Percentiles rank a stretch among this genome's conserved stretches.
These are phyloP conservation scores for Procambarus clarkii DNA, from an alignment of 1,140 invertebrate genomes.

Conservation along the genomic window DNA sequence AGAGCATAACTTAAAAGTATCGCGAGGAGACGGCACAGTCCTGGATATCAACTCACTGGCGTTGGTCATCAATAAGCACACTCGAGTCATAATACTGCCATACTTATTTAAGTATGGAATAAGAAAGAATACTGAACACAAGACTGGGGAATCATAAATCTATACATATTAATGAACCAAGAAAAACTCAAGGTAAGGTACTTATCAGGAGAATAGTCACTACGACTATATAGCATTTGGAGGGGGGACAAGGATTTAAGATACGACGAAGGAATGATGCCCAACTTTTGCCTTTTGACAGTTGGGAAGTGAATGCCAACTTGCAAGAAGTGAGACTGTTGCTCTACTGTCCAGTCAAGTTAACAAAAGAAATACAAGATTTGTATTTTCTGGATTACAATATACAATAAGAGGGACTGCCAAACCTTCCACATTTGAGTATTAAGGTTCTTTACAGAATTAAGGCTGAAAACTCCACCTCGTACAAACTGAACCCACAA, in stretches of 20 bases:
- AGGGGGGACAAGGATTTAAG: too few relatives aligned
- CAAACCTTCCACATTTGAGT: constrained; percentile 14
- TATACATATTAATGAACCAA: not conserved
- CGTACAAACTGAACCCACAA: not conserved
- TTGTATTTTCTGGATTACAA: not conserved
- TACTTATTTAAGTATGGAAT: constrained; percentile 19
- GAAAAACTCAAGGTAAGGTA: not conserved
- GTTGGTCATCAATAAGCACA: constrained; percentile 21
- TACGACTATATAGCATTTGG: not conserved
- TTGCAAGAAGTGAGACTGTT: too few relatives aligned
- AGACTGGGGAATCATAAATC: not conserved
- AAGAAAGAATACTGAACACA: constrained; percentile 11
- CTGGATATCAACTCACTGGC: not conserved
- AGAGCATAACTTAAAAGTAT: too few relatives aligned
- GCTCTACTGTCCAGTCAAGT: not conserved
- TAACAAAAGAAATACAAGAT: not conserved
- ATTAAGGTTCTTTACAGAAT: constrained; percentile 15
- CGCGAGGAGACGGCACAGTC: not conserved
- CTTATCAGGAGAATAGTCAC: too few relatives aligned
- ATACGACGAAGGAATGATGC: too few relatives aligned
- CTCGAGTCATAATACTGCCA: constrained; percentile 52
- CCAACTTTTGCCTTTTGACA: too few relatives aligned
- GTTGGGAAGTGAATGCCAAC: too few relatives aligned
- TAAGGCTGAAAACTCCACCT: not conserved
- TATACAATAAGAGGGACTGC: too few relatives aligned